Base-by-base conservation (phyloP, 2,797 vertebrate species). In the Falco naumanni region DNA sequence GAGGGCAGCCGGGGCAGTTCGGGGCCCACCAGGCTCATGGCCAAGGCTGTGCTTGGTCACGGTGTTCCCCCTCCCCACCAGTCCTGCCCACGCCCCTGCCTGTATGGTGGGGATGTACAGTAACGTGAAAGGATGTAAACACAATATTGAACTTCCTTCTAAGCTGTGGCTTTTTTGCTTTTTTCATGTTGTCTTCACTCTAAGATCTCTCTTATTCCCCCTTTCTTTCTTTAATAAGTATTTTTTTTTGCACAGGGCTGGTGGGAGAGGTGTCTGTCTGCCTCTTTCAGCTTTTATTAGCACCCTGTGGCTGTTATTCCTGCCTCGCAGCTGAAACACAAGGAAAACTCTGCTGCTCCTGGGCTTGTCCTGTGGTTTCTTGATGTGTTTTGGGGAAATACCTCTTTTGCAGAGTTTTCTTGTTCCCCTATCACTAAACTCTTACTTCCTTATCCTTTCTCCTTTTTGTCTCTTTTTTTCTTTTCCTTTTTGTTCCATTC, bases 31-130 rank as follows among this genome's bases (percentile, higher is more conserved):
- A 64, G 22, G 4, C 34, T 48, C 1, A 0, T n/a, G 65, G 16
- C 47, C 1, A 0, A 33, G 54, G 39, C 41, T 84, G 37, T 3
- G 0, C 59, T 82, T 9, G 6, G 26, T 25, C 5, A 6, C 1
- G 19, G 3, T 22, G 16, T 26, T 78, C 13, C 57, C 48, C 33
- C 26, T 72, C 20, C 56, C 59, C 25, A 31, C 11, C n/a, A 10
- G 9, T 28, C 29, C 41, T 78, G 33, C 37, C n/a, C 51, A 25
- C 9, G 5, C 10, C 15, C 18, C 39, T 25, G 48, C 34, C 41
- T 48, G 66, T 34, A 3, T 1, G 8, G 16, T 26, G 37, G 26
- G 60, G 41, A 11, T 28, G 33, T 33, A 28, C 19, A 21, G 41
- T 66, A 66, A 61, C 11, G 1, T 3, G 54, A 50, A 33, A 81